Conservation (phyloP, 2,797 vertebrate species). For the Alcedo atthis region DNA sequence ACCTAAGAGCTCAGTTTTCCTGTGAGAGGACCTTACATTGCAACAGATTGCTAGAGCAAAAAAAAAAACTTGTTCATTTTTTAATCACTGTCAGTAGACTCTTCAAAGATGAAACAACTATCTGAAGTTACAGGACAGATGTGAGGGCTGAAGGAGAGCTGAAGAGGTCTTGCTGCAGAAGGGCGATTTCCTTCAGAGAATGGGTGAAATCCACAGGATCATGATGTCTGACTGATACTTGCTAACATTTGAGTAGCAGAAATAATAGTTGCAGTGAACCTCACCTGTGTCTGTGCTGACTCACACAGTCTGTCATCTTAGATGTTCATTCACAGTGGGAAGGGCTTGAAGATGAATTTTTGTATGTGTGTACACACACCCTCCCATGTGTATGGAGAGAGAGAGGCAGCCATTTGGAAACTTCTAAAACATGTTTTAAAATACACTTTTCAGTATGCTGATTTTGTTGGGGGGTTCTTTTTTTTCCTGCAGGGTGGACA, state of each 20-base stretch:
- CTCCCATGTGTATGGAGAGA: no score
- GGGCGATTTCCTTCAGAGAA: constrained; percentile 14
- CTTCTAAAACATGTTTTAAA: neutral
- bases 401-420: neutral
- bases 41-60: neutral
- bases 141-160: constrained; percentile 8
- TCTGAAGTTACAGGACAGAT: constrained; percentile 26
- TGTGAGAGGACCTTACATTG: neutral
- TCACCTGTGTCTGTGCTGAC: neutral
- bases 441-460: neutral
- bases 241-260: neutral
- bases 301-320: neutral
- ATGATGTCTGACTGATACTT: neutral
- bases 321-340: neutral
- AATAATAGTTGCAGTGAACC: neutral
- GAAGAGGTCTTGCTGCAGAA: constrained; percentile 1
- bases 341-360: neutral
- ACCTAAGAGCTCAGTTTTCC: neutral
- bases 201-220: neutral
- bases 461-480: neutral
- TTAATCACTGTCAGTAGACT: neutral
- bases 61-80: neutral
- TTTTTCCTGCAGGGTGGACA: neutral
- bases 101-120: neutral
- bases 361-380: neutral